phyloP scores from a whole-genome alignment of 2,888 invertebrate species.

The Perithous albicinctus region DNA sequence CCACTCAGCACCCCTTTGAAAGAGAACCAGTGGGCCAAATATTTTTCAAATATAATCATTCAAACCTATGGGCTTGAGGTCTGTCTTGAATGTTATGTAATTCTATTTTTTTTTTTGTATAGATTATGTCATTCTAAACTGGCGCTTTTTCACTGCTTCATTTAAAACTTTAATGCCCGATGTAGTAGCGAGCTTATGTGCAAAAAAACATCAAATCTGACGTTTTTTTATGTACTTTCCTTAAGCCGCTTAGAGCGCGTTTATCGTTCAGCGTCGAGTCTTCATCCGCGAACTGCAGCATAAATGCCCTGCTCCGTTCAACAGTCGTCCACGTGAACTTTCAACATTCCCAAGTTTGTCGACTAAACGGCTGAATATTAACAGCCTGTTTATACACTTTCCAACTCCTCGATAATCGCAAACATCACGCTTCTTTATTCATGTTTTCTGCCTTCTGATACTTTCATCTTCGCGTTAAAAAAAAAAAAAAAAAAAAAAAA shows the following conservation, averaged over 20 bases:
- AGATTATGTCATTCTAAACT: background rate
- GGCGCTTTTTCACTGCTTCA: background rate
- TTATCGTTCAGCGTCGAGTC: background rate
- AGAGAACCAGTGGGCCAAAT: too few relatives aligned
- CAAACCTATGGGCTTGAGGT: too few relatives aligned
- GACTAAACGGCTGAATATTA: constrained; percentile 19
- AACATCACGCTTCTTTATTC: background rate
- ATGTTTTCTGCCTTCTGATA: background rate
- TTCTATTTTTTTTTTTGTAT: too few relatives aligned
- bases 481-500: too few relatives aligned
- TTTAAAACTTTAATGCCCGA: background rate
- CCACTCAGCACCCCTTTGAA: too few relatives aligned
- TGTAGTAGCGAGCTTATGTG: background rate
- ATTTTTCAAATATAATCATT: too few relatives aligned
- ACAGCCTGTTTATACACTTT: constrained; percentile 2
- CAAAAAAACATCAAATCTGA: background rate
- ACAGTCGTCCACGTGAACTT: constrained; percentile 9
- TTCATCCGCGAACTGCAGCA: background rate
- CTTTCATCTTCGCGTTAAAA: background rate
- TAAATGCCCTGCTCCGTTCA: background rate
- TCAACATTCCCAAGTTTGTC: background rate
- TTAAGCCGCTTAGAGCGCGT: background rate
- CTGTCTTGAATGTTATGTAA: too few relatives aligned
- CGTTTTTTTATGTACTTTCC: background rate
- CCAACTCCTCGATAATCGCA: background rate